Evolutionary conservation across 2,797 vertebrate genomes (phyloP), one percentile per base, ranked within the genome.

Genomic region (Moxostoma hubbsi): DNA sequence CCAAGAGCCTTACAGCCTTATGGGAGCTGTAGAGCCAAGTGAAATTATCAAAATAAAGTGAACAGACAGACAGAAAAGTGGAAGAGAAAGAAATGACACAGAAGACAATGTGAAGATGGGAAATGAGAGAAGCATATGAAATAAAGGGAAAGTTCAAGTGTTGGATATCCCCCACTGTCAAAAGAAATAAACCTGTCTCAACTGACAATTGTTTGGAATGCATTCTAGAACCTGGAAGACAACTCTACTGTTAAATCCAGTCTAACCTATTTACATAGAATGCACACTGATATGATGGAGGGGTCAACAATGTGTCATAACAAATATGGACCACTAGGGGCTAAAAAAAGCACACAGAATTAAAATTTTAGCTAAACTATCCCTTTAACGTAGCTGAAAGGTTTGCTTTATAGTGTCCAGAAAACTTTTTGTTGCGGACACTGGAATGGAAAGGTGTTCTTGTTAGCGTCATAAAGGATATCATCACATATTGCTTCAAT

Each of bases 101-200:
- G 16, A 63, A 24, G 70, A 68, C 57, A 76, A 13, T 61, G 66
- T 79, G 70, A 82, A 58, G 50, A 47, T 66, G 72, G 70, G 15
- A 79, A 49, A 45, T 15, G 5, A 83, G 72, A 74, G 80, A 73
- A 65, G 59, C 49, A 64, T 36, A 18, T 53, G 12, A 83, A 72
- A 77, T 46, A 64, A 15, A 71, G 75, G 61, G 72, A 76, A 50
- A 15, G 64, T 24, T 78, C 15, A 53, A 77, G 46, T 8, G 18
- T 9, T 69, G 80, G 72, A 81, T 73, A 80, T 66, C 46, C 77
- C 61, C 51, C 13, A 4, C 58, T 75, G 79, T 66, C 75, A 79
- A 68, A 79, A 81, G 79, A 47, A 24, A 71, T n/a, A 73, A 75
- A 36, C 78, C 80, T 81, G 83, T 81, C 80, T 66, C 24, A 45